Conservation (phyloP, 2,113 vertebrate genomes). For the Siphamia tubifer region DNA sequence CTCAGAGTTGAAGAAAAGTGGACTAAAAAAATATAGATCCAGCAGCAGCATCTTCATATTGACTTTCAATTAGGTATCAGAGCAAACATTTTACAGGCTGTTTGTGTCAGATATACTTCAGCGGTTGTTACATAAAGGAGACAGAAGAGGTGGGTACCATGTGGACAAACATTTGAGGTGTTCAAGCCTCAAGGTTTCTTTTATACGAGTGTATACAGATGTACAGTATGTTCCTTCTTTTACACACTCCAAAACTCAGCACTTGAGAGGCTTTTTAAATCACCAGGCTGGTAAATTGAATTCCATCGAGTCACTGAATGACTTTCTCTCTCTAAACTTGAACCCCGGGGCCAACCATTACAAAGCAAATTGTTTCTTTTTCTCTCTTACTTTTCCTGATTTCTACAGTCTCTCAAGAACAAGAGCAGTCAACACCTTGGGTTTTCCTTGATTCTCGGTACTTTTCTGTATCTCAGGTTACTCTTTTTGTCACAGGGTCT, state of each 20-base stretch:
- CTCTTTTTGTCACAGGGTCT: not conserved
- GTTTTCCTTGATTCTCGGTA: not conserved
- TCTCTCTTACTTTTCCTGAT: not conserved
- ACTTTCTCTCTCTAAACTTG: constrained; percentile 36
- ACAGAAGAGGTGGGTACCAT: not conserved
- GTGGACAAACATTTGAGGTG: not conserved
- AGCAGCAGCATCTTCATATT: too few relatives aligned
- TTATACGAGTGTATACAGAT: not conserved
- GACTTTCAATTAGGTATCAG: not conserved
- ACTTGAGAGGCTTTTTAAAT: constrained; percentile 46
- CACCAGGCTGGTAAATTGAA: constrained; percentile 56
- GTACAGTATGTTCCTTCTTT: not conserved
- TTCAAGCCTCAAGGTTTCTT: not conserved
- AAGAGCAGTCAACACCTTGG: constrained; percentile 15
- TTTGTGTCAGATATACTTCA: not conserved
- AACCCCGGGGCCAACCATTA: constrained; percentile 37
- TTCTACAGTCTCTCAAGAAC: not conserved
- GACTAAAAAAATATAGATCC: too few relatives aligned
- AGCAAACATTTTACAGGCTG: not conserved
- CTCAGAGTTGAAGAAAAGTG: too few relatives aligned
- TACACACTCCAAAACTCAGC: not conserved
- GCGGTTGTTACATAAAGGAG: not conserved
- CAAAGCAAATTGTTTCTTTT: constrained; percentile 34
- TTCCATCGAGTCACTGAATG: constrained; percentile 25
- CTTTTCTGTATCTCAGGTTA: not conserved